Evolutionary conservation across 2,797 vertebrate genomes (phyloP).

Genomic region (Vespertilio murinus): DNA sequence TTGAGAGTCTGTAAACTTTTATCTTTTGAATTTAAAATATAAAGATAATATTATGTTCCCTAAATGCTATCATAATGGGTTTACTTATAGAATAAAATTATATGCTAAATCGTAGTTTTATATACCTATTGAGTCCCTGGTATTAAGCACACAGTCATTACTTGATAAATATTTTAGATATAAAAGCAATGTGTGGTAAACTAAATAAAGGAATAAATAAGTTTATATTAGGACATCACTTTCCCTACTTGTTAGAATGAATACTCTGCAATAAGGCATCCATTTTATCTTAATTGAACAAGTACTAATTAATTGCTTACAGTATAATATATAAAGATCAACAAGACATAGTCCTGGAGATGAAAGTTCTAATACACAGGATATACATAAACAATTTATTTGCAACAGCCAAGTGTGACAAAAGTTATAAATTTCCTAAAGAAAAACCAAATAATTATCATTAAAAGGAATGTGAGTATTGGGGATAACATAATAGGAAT

Average conservation of each 20-base stretch:
- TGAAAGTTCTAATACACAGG: background rate
- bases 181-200: background rate
- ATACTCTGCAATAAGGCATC: background rate
- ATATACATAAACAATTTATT: background rate
- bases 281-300: conserved; percentile 5
- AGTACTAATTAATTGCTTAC: background rate
- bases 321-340: background rate
- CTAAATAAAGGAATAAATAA: background rate
- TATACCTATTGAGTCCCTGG: background rate
- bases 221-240: background rate
- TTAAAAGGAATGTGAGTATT: background rate
- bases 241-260: background rate
- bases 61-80: background rate
- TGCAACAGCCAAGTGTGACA: background rate
- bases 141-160: background rate
- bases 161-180: background rate
- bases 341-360: background rate
- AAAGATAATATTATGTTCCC: background rate
- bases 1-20: too few species aligned
- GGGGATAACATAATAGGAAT: background rate
- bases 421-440: background rate
- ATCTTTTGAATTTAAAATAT: background rate
- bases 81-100: conserved; percentile 10
- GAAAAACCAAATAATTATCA: background rate
- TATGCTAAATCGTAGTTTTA: background rate